Evolutionary conservation across 2,888 invertebrate species (phyloP).

Genomic region (Pseudanteris insignis): DNA sequence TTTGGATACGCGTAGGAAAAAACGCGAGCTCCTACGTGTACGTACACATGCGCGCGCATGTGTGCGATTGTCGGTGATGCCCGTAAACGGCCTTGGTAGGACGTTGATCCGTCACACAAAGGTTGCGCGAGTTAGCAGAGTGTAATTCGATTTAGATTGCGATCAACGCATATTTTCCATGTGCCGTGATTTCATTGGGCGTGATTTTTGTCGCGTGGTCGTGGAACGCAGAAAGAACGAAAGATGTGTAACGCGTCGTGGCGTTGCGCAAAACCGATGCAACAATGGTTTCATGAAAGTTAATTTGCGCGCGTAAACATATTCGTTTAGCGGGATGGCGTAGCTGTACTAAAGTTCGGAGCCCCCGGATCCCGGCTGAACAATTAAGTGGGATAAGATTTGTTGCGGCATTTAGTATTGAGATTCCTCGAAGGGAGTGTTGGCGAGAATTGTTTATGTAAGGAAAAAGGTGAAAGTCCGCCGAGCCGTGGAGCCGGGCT

Average conservation of each 20-base stretch:
- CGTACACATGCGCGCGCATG: not conserved
- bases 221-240: slow-evolving; percentile 3
- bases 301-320: slow-evolving; percentile 7
- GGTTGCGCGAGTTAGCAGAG: slow-evolving; percentile 29
- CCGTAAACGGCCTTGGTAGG: slow-evolving; percentile 43
- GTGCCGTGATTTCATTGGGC: slow-evolving; percentile 7
- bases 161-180: slow-evolving; percentile 16
- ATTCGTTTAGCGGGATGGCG: too few relatives aligned
- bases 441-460: slow-evolving; percentile 15
- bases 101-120: slow-evolving; percentile 39
- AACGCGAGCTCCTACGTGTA: slow-evolving; percentile 1
- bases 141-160: slow-evolving; percentile 26
- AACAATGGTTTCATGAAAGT: not conserved
- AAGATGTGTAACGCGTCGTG: slow-evolving; percentile 12
- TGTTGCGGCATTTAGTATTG: slow-evolving; percentile 2
- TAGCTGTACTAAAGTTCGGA: too few relatives aligned
- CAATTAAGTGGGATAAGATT: slow-evolving; percentile 9
- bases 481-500: too few relatives aligned
- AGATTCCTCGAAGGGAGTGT: too few relatives aligned
- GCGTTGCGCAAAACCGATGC: not conserved
- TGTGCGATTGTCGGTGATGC: too few relatives aligned
- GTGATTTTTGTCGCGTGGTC: slow-evolving; percentile 12
- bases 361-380: too few relatives aligned
- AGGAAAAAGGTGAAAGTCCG: slow-evolving; percentile 19
- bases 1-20: slow-evolving; percentile 27